Evolutionary conservation across 1,140 invertebrate species (phyloP).

Genomic region (Melitaea cinxia): DNA sequence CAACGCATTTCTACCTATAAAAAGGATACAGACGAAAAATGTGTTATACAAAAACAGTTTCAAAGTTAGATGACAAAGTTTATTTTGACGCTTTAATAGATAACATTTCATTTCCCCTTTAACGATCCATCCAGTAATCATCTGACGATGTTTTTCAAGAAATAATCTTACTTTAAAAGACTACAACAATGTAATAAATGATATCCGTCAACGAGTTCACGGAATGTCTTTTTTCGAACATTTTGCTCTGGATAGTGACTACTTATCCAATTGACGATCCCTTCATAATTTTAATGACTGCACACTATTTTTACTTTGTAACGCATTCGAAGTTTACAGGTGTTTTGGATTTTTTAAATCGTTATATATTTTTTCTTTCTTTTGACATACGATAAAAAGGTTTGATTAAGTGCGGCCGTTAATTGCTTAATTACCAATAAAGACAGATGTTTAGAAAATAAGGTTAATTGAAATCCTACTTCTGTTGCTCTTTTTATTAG

Average conservation of each 20-base stretch:
- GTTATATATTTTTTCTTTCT: background rate
- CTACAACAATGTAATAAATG: background rate
- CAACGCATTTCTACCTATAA: constrained; percentile 2
- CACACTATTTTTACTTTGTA: background rate
- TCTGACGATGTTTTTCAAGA: background rate
- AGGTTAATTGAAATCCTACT: background rate
- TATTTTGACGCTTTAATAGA: background rate
- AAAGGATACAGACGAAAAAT: background rate
- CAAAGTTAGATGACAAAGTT: background rate
- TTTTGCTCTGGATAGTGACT: background rate
- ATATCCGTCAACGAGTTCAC: background rate
- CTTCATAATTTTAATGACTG: background rate
- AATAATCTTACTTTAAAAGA: background rate
- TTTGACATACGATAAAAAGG: background rate
- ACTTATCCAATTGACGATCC: background rate
- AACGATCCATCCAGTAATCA: background rate
- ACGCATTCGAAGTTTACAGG: background rate
- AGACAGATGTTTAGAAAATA: background rate
- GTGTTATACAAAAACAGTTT: background rate
- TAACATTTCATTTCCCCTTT: background rate
- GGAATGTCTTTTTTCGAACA: background rate
- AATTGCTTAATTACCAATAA: background rate
- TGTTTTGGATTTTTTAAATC: background rate
- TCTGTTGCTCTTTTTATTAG: background rate
- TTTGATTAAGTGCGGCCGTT: background rate